Evolutionary conservation across 2,797 vertebrate species (phyloP).

Genomic region (Epinephelus coioides): DNA sequence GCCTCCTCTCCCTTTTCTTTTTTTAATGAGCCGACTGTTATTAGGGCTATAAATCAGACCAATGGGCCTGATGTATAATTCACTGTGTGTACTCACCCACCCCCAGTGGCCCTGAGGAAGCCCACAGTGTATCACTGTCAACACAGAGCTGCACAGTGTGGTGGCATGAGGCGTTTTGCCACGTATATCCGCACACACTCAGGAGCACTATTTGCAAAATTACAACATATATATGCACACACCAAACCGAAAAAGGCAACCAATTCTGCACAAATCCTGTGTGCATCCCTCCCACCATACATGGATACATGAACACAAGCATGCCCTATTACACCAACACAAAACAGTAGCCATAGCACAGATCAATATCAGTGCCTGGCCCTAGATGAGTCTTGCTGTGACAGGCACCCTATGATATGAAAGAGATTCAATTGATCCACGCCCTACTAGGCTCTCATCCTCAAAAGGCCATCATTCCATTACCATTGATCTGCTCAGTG

Average conservation of each 20-base stretch:
- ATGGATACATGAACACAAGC: slow-evolving; percentile 43
- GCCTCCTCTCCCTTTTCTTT: slow-evolving; percentile 87
- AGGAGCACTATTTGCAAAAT: slow-evolving; percentile 35
- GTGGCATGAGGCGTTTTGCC: slow-evolving; percentile 40
- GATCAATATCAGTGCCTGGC: slow-evolving; percentile 90
- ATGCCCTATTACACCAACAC: slow-evolving; percentile 67
- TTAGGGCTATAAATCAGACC: slow-evolving; percentile 99
- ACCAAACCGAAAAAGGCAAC: background rate
- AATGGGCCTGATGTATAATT: slow-evolving; percentile 99
- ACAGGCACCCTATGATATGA: slow-evolving; percentile 87
- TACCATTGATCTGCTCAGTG: slow-evolving; percentile 91
- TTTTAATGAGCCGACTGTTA: slow-evolving; percentile 99
- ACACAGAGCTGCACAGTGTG: slow-evolving; percentile 75
- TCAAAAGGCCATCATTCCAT: slow-evolving; percentile 95
- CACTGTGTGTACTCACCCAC: slow-evolving; percentile 98
- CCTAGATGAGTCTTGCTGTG: slow-evolving; percentile 86
- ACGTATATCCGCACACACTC: slow-evolving; percentile 23
- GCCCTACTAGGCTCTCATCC: slow-evolving; percentile 91
- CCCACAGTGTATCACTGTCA: slow-evolving; percentile 99
- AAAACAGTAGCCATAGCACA: slow-evolving; percentile 84
- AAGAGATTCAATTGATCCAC: slow-evolving; percentile 94
- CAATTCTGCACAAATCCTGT: slow-evolving; percentile 4
- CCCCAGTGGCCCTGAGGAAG: slow-evolving; percentile 96
- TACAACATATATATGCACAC: slow-evolving; percentile 18
- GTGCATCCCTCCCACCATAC: slow-evolving; percentile 25